Conservation (phyloP, 1,140 invertebrate species). For the Andrena cerasifolii region DNA sequence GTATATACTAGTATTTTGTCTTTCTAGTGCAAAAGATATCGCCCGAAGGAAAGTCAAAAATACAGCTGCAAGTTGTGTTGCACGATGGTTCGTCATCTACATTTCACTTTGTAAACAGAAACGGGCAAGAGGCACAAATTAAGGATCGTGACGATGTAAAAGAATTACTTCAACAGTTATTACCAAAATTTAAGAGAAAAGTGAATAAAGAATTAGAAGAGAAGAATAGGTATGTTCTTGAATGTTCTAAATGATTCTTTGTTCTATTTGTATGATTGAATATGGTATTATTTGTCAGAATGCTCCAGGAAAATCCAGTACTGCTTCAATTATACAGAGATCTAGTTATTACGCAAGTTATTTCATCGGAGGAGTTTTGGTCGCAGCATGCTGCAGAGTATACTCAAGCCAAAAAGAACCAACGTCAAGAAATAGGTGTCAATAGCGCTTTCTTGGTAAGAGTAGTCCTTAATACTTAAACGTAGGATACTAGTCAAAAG, state of each 20-base stretch:
- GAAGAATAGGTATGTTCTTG: slow-evolving; percentile 86
- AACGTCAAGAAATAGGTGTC: slow-evolving; percentile 91
- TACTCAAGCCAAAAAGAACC: slow-evolving; percentile 87
- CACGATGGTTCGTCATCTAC: slow-evolving; percentile 97
- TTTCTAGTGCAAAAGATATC: slow-evolving; percentile 98
- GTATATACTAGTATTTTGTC: slow-evolving; percentile 21
- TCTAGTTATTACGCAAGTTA: slow-evolving; percentile 96
- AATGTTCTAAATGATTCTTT: not conserved
- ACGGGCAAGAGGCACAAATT: slow-evolving; percentile 91
- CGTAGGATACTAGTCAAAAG: not conserved
- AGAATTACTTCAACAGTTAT: slow-evolving; percentile 93
- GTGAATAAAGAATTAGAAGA: slow-evolving; percentile 96
- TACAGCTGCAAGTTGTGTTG: slow-evolving; percentile 98
- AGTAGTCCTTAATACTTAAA: slow-evolving; percentile 11
- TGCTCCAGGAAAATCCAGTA: slow-evolving; percentile 92
- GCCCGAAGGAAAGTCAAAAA: slow-evolving; percentile 98
- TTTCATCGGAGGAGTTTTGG: slow-evolving; percentile 98
- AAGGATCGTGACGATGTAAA: slow-evolving; percentile 97
- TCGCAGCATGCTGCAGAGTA: slow-evolving; percentile 91
- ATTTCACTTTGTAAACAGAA: slow-evolving; percentile 98
- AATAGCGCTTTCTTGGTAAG: slow-evolving; percentile 81
- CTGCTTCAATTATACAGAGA: slow-evolving; percentile 94
- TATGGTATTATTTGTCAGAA: slow-evolving; percentile 77
- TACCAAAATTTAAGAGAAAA: slow-evolving; percentile 98
- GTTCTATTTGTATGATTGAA: not conserved